These are phyloP conservation scores for Candidula unifasciata DNA, from an alignment of 2,888 invertebrate species.

Conservation along the genomic window DNA sequence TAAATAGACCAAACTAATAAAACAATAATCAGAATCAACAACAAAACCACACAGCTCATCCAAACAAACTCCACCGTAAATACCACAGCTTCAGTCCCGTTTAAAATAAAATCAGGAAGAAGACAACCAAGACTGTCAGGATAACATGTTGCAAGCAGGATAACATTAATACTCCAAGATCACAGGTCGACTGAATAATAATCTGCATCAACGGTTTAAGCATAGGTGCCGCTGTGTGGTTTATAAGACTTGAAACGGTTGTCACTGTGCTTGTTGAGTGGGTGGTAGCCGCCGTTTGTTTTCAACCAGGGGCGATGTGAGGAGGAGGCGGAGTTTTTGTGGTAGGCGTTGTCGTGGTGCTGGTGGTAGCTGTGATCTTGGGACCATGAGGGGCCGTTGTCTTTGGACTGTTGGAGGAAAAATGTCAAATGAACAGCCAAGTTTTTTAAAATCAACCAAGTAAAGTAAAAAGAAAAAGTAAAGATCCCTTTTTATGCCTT, in stretches of 20 bases:
- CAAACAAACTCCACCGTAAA: too few species aligned
- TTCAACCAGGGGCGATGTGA: not conserved
- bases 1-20: too few species aligned
- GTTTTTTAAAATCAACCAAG: too few species aligned
- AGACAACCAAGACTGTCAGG: not conserved
- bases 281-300: not conserved
- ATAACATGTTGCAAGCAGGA: not conserved
- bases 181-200: too few species aligned
- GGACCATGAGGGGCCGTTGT: conserved; percentile 29
- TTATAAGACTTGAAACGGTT: conserved; percentile 13
- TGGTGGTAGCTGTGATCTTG: conserved; percentile 50
- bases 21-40: too few species aligned
- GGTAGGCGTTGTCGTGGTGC: conserved; percentile 35
- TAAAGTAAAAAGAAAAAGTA: too few species aligned
- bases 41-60: too few species aligned
- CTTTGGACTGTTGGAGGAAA: conserved; percentile 33
- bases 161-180: too few species aligned
- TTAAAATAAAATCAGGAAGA: not conserved
- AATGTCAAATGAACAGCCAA: not conserved
- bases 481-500: too few species aligned
- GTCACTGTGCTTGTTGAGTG: not conserved
- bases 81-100: too few species aligned
- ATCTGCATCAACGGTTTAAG: not conserved
- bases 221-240: conserved; percentile 12
- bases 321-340: conserved; percentile 20